A percentile compares a stretch with the other conserved stretches of the same genome.
These are phyloP conservation scores for Aurelia sp. DNA, from an alignment of 30 jellyfish, hydroid and myxozoan genomes.

Conservation along the genomic window DNA sequence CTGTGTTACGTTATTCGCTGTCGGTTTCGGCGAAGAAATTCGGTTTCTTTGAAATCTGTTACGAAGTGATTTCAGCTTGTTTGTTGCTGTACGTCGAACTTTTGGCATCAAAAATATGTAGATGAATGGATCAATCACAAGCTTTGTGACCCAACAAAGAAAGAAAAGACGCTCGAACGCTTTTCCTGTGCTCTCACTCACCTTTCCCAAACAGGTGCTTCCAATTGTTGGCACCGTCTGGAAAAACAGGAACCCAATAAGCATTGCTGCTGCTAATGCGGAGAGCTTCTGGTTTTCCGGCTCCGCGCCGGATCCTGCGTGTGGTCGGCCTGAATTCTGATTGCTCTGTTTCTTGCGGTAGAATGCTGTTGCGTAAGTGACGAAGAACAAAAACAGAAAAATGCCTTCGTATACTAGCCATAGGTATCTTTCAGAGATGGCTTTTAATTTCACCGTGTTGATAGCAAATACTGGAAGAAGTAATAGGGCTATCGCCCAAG, in stretches of 20 bases:
- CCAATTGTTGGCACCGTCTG: slow-evolving; percentile 1
- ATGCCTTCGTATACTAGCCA: background rate
- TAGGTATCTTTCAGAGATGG: background rate
- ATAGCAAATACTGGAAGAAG: background rate
- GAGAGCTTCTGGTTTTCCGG: background rate
- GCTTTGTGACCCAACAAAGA: background rate
- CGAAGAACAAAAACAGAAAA: background rate
- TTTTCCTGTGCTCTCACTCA: background rate
- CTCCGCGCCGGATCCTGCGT: no score
- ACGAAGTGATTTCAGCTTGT: background rate
- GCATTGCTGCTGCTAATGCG: background rate
- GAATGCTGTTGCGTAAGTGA: slow-evolving; percentile 12
- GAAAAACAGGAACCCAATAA: background rate
- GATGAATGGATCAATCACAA: slow-evolving; percentile 1
- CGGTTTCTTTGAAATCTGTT: no score
- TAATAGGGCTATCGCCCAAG: background rate
- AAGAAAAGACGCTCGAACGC: background rate
- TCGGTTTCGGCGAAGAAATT: no score
- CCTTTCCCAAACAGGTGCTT: background rate
- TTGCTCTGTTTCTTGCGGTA: background rate
- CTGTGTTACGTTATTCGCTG: no score
- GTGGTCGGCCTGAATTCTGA: no score
- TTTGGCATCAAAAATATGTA: background rate
- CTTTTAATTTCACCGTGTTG: background rate
- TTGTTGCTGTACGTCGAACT: background rate